phyloP scores from a whole-genome alignment of 2,113 vertebrate species.

The Rattus rattus region DNA sequence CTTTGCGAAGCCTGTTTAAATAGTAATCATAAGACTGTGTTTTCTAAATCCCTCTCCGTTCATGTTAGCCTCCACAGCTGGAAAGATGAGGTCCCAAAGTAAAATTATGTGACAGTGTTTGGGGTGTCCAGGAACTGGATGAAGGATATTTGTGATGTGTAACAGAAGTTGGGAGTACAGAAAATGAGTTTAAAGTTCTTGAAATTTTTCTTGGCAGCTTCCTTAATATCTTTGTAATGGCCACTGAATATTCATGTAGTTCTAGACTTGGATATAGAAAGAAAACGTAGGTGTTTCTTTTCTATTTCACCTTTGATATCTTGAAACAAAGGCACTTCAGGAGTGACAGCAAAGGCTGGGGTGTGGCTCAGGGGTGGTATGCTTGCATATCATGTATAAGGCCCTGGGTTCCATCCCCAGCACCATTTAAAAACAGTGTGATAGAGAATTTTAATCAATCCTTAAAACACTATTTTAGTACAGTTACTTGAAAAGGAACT shows the following conservation, averaged over 20 bases:
- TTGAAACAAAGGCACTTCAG: slow-evolving; percentile 53
- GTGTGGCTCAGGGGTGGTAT: background rate
- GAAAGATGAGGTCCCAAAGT: background rate
- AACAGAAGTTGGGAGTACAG: background rate
- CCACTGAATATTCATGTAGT: slow-evolving; percentile 5
- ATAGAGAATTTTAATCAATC: slow-evolving; percentile 22
- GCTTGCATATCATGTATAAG: background rate
- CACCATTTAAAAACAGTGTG: background rate
- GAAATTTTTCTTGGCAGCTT: background rate
- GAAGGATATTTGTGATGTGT: background rate
- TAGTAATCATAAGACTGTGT: background rate
- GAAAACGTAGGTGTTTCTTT: slow-evolving; percentile 58
- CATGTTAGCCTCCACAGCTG: background rate
- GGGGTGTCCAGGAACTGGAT: background rate
- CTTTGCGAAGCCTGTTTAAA: background rate
- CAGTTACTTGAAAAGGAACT: slow-evolving; percentile 60
- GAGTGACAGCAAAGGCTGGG: background rate
- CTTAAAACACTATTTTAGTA: slow-evolving; percentile 48
- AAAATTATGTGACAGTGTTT: background rate
- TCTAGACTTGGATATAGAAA: slow-evolving; percentile 40
- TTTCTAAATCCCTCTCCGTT: background rate
- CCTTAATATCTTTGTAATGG: background rate
- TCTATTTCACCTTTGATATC: slow-evolving; percentile 25
- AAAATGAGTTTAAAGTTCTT: slow-evolving; percentile 4
- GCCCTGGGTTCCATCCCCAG: background rate